phyloP scores from a whole-genome alignment of 2,888 invertebrate species.

The Drosophila dives region DNA sequence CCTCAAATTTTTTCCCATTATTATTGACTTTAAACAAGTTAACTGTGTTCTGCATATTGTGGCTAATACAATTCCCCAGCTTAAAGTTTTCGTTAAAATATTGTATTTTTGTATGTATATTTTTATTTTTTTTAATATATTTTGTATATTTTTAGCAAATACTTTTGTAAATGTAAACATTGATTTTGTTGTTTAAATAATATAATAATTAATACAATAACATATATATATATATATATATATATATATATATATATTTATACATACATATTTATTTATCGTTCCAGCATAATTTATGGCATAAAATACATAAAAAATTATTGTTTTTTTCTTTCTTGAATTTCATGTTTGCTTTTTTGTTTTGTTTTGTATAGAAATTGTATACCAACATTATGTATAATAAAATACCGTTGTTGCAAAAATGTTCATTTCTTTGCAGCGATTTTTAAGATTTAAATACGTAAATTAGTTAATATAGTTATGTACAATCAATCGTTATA shows the following conservation, averaged over 20 bases:
- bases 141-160: slow-evolving; percentile 59
- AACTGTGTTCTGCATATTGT: not conserved
- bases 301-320: slow-evolving; percentile 69
- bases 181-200: slow-evolving; percentile 64
- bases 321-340: slow-evolving; percentile 32
- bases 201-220: slow-evolving; percentile 59
- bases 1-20: not conserved
- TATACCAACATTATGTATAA: slow-evolving; percentile 60
- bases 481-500: slow-evolving; percentile 61
- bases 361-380: slow-evolving; percentile 31
- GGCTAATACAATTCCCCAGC: not conserved
- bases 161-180: slow-evolving; percentile 76
- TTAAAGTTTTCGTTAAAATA: not conserved
- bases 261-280: slow-evolving; percentile 57
- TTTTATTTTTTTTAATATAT: slow-evolving; percentile 35
- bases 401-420: slow-evolving; percentile 55
- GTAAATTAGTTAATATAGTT: slow-evolving; percentile 74
- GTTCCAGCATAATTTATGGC: slow-evolving; percentile 77
- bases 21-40: not conserved
- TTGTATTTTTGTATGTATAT: slow-evolving; percentile 41
- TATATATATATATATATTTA: slow-evolving; percentile 42
- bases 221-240: slow-evolving; percentile 42
- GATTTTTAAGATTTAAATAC: slow-evolving; percentile 61
- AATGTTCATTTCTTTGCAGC: slow-evolving; percentile 24
- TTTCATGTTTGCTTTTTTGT: slow-evolving; percentile 5